Evolutionary conservation across 2,888 invertebrate species (phyloP).

Genomic region (Alitta virens): DNA sequence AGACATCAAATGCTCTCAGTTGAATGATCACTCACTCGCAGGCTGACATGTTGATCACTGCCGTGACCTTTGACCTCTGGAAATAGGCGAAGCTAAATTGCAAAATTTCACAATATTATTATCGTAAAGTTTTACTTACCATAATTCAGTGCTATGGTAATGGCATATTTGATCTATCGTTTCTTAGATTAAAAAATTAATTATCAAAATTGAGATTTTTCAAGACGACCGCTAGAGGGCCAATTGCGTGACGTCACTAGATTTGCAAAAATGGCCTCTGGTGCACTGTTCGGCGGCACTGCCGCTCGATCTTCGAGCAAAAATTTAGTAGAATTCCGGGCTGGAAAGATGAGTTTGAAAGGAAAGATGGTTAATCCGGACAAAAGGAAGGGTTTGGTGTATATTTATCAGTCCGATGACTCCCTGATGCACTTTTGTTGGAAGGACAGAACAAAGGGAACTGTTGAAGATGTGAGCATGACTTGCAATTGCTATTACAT

Average conservation of each 20-base stretch:
- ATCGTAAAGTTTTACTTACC: too few relatives aligned
- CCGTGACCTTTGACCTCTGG: too few relatives aligned
- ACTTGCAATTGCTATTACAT: background rate
- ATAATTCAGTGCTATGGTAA: too few relatives aligned
- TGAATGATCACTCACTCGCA: too few relatives aligned
- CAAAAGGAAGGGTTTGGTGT: conserved; percentile 89
- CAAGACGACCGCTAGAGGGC: too few relatives aligned
- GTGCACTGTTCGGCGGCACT: conserved; percentile 64
- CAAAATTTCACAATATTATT: too few relatives aligned
- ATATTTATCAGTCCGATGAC: conserved; percentile 95
- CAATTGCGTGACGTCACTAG: background rate
- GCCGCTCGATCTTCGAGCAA: conserved; percentile 70
- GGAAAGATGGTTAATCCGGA: conserved; percentile 84
- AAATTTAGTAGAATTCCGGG: conserved; percentile 86
- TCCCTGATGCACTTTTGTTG: conserved; percentile 98
- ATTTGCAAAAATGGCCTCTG: conserved; percentile 30
- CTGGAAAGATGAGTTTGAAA: conserved; percentile 93
- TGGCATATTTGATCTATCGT: too few relatives aligned
- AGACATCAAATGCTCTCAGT: too few relatives aligned
- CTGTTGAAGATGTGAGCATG: conserved; percentile 79
- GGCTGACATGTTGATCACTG: too few relatives aligned
- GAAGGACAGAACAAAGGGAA: conserved; percentile 93
- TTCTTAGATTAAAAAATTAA: too few relatives aligned
- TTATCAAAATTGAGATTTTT: too few relatives aligned
- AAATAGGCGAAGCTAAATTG: too few relatives aligned